Evolutionary conservation across 2,797 vertebrate species (phyloP).

Genomic region (Sus cebifrons): DNA sequence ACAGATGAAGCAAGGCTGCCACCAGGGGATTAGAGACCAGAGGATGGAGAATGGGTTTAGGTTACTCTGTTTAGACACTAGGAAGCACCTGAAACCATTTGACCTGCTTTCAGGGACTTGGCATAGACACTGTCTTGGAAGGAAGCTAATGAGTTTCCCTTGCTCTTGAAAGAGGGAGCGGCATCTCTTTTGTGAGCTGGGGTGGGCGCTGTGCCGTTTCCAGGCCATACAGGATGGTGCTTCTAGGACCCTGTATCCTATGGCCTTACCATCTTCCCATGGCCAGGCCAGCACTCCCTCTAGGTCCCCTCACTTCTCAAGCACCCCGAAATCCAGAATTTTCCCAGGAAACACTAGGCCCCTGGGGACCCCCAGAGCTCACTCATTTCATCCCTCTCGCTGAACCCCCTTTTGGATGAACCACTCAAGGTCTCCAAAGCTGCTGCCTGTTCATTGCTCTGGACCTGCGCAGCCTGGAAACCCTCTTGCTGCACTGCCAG

Average conservation of each 20-base stretch:
- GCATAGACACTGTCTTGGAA: background rate
- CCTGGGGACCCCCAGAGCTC: background rate
- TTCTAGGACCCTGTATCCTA: background rate
- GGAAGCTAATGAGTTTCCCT: background rate
- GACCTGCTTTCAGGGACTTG: background rate
- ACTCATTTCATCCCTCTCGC: background rate
- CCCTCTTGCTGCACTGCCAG: background rate
- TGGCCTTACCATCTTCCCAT: background rate
- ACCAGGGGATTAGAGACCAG: background rate
- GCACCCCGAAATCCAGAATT: background rate
- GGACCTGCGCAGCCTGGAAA: background rate
- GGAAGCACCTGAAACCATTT: background rate
- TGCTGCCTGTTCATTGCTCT: background rate
- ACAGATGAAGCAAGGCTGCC: background rate
- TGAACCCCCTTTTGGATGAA: background rate
- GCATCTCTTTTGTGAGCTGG: background rate
- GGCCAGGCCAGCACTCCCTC: background rate
- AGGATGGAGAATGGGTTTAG: background rate
- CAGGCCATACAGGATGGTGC: background rate
- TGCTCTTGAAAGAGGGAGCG: background rate
- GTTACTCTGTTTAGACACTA: background rate
- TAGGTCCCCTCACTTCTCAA: background rate
- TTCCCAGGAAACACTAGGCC: background rate
- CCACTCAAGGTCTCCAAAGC: background rate
- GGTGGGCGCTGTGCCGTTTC: background rate